Evolutionary conservation across 2,113 vertebrate genomes (phyloP), one percentile per base, ranked within the genome.

Genomic region (Raja brachyura): DNA sequence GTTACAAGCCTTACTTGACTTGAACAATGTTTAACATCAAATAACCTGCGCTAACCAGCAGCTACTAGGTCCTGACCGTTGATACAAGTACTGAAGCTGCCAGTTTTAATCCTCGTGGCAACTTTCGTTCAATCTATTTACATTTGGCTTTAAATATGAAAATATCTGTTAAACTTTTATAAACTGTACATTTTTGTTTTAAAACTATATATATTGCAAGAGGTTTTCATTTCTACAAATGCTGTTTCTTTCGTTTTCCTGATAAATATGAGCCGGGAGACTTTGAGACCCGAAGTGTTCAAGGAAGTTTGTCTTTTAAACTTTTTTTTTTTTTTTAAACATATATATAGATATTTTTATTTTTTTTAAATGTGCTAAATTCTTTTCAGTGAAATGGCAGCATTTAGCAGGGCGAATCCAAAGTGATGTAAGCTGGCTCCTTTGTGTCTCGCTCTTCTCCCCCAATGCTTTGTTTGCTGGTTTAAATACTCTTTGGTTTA

Each of bases 71-170:
- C 95, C 95, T 94, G 96, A 95, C 95, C 94, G 95, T 95, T 25
- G 90, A 73, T 74, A 88, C 59, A 48, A 92, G 90, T 92, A 92
- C 90, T 92, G 90, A 92, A 48, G 73, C 39, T 92, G 90, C 90
- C 90, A 92, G 90, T 92, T 92, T 92, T 92, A 73, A 92, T 92
- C 90, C 90, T 92, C 68, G 90, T 73, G 68, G 90, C 90, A 92
- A 73, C 90, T 92, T 92, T 73, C 33, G 73, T 92, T 92, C 66
- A 92, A 73, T 95, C 96, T 93, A 95, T 97, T 97, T 98, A 97
- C 96, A 97, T 97, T 97, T 97, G 97, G 97, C 97, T 97, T 97
- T 97, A 97, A 97, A 97, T 97, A 97, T 86, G 96, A 96, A 97
- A 97, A 97, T 97, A 97, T 95, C 96, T 96, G 96, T 96, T 97